Percentiles rank a stretch among this genome's conserved stretches.
These are phyloP conservation scores for Whitmania pigra DNA, from an alignment of 1,140 invertebrate species.

Conservation along the genomic window DNA sequence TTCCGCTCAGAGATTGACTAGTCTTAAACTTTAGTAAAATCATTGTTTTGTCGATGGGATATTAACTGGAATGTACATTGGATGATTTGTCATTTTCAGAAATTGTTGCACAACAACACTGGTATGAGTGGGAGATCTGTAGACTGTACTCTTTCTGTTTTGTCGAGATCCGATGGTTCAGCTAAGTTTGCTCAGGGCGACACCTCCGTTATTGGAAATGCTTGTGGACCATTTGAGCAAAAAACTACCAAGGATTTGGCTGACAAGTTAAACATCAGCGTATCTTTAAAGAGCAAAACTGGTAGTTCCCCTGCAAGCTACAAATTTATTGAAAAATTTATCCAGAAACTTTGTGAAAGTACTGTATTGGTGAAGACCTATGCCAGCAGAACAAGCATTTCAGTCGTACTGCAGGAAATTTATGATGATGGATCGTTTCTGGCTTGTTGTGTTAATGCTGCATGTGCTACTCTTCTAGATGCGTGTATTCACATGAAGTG, in stretches of 20 bases:
- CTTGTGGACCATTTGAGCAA: background rate
- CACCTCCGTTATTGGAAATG: background rate
- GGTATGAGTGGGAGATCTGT: too few relatives aligned
- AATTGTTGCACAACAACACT: too few relatives aligned
- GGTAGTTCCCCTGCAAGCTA: background rate
- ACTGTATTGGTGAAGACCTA: background rate
- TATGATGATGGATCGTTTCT: conserved; percentile 1
- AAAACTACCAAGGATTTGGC: background rate
- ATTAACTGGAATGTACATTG: too few relatives aligned
- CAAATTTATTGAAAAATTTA: background rate
- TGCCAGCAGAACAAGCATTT: background rate
- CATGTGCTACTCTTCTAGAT: background rate
- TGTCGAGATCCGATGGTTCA: conserved; percentile 6
- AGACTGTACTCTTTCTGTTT: background rate
- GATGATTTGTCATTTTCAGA: too few relatives aligned
- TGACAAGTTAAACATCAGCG: background rate
- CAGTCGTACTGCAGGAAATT: background rate
- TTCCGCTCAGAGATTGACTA: too few relatives aligned
- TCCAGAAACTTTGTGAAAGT: conserved; percentile 3
- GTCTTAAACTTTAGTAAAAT: too few relatives aligned
- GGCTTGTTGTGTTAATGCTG: conserved; percentile 12
- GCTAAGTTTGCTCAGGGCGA: background rate
- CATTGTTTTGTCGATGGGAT: too few relatives aligned
- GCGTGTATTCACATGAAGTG: background rate
- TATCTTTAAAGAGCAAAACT: background rate